Base-by-base conservation (phyloP, 1,140 invertebrate genomes). In the Pararge aegeria region DNA sequence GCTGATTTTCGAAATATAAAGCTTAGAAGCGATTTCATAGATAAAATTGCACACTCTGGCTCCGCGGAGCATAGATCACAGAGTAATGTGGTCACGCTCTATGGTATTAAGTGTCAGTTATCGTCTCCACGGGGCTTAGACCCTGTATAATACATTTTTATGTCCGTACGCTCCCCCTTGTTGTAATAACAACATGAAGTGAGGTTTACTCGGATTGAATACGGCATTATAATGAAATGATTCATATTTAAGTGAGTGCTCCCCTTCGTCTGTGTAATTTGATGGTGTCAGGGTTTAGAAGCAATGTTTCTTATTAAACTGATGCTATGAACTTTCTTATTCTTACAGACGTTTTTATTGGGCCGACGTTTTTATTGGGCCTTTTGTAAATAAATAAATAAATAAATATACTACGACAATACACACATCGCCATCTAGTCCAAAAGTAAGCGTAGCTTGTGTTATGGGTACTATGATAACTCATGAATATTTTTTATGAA, bases 201-300 rank as follows among this genome's bases (percentile, higher is more conserved):
- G 82, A 85, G 86, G 80, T 85, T 87, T 86, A 85, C 80, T 80
- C 73, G 84, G 84, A 89, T 89, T 89, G 84, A 89, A 89, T 87
- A 87, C 77, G 83, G 84, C 69, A 87, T 89, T 89, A 89, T 89
- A 89, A 89, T 89, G 87, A 89, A 89, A 89, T 89, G 87, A 89
- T 89, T 87, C 87, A 89, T 89, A 89, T 87, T 89, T 89, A 87
- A 89, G 86, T 89, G 81, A 87, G 84, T 87, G 68, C 73, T 83
- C 82, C 84, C 83, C 83, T 73, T 70, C 66, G 75, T 66, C 74
- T 66, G 69, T 78, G 73, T 80, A 79, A 86, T 85, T 87, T 83
- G 83, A 83, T 81, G 82, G 80, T 80, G 83, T 81, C 73, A 63
- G 80, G 71, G 75, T 68, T 85, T 70, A 72, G 71, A 85, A 83